phyloP scores from a whole-genome alignment of 2,888 invertebrate genomes.

The Coleophora flavipennella region DNA sequence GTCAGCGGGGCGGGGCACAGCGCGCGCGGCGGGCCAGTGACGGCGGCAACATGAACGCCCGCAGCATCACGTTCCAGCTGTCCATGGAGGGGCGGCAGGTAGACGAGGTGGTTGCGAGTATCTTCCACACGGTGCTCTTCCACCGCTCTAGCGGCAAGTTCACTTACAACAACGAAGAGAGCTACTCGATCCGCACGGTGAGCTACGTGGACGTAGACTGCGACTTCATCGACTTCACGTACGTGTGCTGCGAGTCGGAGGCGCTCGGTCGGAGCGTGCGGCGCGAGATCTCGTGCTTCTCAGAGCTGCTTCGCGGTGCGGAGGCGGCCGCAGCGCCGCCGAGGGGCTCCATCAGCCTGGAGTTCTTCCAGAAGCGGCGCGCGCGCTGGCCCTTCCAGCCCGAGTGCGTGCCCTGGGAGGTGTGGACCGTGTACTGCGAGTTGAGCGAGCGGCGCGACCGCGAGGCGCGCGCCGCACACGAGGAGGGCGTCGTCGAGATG shows the following conservation, averaged over 20 bases:
- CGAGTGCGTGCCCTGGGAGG: constrained; percentile 98
- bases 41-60: constrained; percentile 80
- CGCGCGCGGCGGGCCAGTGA: constrained; percentile 41
- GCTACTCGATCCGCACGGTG: constrained; percentile 95
- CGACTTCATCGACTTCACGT: constrained; percentile 97
- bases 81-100: constrained; percentile 92
- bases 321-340: constrained; percentile 74
- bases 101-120: constrained; percentile 91
- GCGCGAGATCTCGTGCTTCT: constrained; percentile 83
- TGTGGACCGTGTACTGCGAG: constrained; percentile 96
- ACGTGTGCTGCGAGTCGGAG: constrained; percentile 94
- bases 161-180: constrained; percentile 93
- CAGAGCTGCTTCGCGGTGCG: constrained; percentile 81
- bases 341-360: constrained; percentile 90
- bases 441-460: constrained; percentile 89
- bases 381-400: constrained; percentile 91
- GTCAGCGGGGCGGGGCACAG: constrained; percentile 28
- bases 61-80: constrained; percentile 85
- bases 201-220: constrained; percentile 98
- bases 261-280: constrained; percentile 80
- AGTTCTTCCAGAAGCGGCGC: constrained; percentile 95
- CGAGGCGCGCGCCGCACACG: constrained; percentile 83
- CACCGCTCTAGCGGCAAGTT: constrained; percentile 94
- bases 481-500: constrained; percentile 90
- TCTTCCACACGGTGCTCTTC: constrained; percentile 93